A percentile compares a stretch with the other conserved stretches of the same genome.
Conservation (phyloP, 1,140 invertebrate genomes). For the Ceratina calcarata region DNA sequence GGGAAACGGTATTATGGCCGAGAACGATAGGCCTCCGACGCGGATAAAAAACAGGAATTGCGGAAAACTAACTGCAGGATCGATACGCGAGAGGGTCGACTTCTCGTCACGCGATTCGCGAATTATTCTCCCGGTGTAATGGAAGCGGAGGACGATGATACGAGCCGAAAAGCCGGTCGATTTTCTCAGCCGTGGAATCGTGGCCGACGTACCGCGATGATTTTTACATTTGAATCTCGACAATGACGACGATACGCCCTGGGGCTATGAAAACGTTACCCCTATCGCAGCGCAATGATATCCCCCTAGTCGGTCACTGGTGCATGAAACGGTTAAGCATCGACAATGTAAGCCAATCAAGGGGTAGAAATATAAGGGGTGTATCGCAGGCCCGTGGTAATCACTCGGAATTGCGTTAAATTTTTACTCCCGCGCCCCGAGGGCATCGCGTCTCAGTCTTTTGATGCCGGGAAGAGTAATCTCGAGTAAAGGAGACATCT, state of each 20-base stretch:
- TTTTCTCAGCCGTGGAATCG: slow-evolving; percentile 34
- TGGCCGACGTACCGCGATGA: slow-evolving; percentile 24
- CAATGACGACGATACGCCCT: slow-evolving; percentile 60
- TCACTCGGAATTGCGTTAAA: slow-evolving; percentile 79
- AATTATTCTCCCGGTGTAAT: slow-evolving; percentile 36
- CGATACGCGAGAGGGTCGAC: background rate
- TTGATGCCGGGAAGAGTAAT: slow-evolving; percentile 40
- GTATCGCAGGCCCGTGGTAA: slow-evolving; percentile 73
- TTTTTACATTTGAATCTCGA: slow-evolving; percentile 65
- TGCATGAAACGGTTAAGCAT: slow-evolving; percentile 81
- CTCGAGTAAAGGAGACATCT: slow-evolving; percentile 21
- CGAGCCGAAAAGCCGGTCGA: background rate
- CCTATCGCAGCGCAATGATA: slow-evolving; percentile 78
- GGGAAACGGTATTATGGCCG: background rate
- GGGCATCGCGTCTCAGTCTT: slow-evolving; percentile 57
- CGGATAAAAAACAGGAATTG: background rate
- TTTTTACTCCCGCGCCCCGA: slow-evolving; percentile 69
- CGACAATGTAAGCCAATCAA: slow-evolving; percentile 81
- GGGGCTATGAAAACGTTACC: slow-evolving; percentile 76
- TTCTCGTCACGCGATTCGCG: slow-evolving; percentile 42
- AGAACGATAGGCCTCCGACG: background rate
- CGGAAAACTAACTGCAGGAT: slow-evolving; percentile 5
- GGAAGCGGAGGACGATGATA: slow-evolving; percentile 6
- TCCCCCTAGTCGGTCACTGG: slow-evolving; percentile 78
- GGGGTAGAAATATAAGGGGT: slow-evolving; percentile 68